Percentiles rank a stretch among this genome's conserved stretches.
These are phyloP conservation scores for Brachyopa scutellaris DNA, from an alignment of 2,888 invertebrate species.

Conservation along the genomic window DNA sequence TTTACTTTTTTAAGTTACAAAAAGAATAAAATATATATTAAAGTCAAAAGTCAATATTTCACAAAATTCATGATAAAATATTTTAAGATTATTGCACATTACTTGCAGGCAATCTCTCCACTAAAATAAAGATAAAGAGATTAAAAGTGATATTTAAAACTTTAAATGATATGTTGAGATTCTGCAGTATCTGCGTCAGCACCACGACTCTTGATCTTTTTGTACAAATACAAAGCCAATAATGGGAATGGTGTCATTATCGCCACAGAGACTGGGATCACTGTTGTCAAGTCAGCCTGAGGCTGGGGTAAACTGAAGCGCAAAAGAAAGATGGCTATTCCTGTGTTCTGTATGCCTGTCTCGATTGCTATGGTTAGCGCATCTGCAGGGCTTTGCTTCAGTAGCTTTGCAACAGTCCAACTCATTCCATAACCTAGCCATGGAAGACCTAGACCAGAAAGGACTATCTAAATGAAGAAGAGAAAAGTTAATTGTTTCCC, in stretches of 20 bases:
- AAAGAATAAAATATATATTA: too few species aligned
- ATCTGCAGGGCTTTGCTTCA: constrained; percentile 86
- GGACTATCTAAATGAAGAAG: constrained; percentile 85
- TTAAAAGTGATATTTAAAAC: too few species aligned
- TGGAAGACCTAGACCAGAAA: constrained; percentile 91
- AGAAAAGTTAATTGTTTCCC: not conserved
- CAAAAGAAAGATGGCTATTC: constrained; percentile 93
- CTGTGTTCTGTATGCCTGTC: constrained; percentile 96
- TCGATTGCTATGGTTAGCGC: constrained; percentile 95
- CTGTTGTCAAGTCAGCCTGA: constrained; percentile 93
- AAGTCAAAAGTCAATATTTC: too few species aligned
- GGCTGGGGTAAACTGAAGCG: constrained; percentile 92
- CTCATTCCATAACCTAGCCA: constrained; percentile 91
- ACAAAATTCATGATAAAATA: too few species aligned
- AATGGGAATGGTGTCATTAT: constrained; percentile 97
- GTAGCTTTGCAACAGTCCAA: constrained; percentile 84
- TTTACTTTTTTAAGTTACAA: too few species aligned
- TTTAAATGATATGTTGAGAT: constrained; percentile 41
- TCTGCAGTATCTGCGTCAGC: not conserved
- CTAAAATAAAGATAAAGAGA: too few species aligned
- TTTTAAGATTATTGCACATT: too few species aligned
- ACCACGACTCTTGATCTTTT: constrained; percentile 74
- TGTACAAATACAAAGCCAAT: constrained; percentile 83
- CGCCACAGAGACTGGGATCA: constrained; percentile 94
- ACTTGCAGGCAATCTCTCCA: too few species aligned